A percentile compares a stretch with the other conserved stretches of the same genome.
Evolutionary conservation across 2,888 invertebrate genomes (phyloP).

Genomic region (Blera fallax): DNA sequence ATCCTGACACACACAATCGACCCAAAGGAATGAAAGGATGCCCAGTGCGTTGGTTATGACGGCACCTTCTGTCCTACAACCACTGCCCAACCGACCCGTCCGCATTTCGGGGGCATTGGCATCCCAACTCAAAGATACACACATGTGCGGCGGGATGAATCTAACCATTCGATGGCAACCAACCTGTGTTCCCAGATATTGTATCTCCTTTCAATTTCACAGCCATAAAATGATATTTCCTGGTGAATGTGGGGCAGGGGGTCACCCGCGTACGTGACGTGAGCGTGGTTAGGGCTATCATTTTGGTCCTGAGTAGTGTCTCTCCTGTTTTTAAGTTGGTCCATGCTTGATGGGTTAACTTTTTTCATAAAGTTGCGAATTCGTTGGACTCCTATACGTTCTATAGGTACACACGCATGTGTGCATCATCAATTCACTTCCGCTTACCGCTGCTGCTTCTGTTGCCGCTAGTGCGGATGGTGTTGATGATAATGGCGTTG

Average conservation of each 20-base stretch:
- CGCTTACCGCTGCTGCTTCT: background rate
- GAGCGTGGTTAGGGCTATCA: conserved; percentile 59
- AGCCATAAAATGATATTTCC: conserved; percentile 63
- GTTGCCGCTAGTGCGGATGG: conserved; percentile 13
- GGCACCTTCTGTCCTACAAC: conserved; percentile 37
- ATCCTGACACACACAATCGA: conserved; percentile 27
- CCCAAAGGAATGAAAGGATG: conserved; percentile 33
- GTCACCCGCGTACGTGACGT: conserved; percentile 53
- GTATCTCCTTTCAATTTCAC: conserved; percentile 59
- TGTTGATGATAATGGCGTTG: conserved; percentile 49
- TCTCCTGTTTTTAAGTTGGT: conserved; percentile 53
- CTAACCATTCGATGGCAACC: conserved; percentile 22
- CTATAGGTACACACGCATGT: conserved; percentile 27
- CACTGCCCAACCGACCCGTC: conserved; percentile 19
- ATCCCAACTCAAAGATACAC: conserved; percentile 39
- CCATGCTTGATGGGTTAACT: conserved; percentile 52
- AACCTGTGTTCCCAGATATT: conserved; percentile 51
- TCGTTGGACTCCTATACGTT: background rate
- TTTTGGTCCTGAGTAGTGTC: conserved; percentile 53
- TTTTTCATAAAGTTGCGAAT: conserved; percentile 63
- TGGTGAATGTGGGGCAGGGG: conserved; percentile 42
- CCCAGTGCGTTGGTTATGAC: conserved; percentile 41
- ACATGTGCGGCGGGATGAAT: conserved; percentile 23
- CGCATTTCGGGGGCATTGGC: conserved; percentile 7
- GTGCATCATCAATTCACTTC: conserved; percentile 35